Percentiles rank a stretch among this genome's conserved stretches.
Evolutionary conservation across 2,797 vertebrate genomes (phyloP).

Genomic region (Argyrosomus regius): DNA sequence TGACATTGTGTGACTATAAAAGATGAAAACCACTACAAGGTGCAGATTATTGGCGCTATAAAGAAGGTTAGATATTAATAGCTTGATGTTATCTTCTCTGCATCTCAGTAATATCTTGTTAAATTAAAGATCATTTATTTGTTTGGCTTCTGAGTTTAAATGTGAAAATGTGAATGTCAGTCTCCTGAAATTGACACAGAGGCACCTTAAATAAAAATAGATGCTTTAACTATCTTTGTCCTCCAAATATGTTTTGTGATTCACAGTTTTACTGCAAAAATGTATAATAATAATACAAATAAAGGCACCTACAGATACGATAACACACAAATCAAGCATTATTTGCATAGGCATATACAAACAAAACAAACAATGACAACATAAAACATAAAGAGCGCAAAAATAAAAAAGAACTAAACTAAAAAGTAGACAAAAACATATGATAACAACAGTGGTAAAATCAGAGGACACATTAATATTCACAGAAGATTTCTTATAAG

Average conservation of each 20-base stretch:
- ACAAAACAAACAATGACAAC: background rate
- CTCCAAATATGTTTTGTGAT: background rate
- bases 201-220: background rate
- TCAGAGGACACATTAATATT: no score
- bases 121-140: background rate
- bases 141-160: constrained; percentile 1
- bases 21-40: background rate
- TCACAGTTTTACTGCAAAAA: background rate
- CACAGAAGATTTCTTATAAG: no score
- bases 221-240: background rate
- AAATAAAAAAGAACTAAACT: no score
- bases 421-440: no score
- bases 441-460: no score
- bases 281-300: background rate
- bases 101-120: background rate
- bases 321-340: background rate
- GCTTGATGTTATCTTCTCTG: background rate
- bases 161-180: background rate
- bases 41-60: background rate
- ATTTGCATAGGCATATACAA: background rate
- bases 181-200: background rate
- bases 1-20: background rate
- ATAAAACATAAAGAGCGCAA: no score
- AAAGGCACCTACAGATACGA: background rate
- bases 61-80: background rate